phyloP scores from a whole-genome alignment of 2,113 vertebrate species.

The Chionomys nivalis region DNA sequence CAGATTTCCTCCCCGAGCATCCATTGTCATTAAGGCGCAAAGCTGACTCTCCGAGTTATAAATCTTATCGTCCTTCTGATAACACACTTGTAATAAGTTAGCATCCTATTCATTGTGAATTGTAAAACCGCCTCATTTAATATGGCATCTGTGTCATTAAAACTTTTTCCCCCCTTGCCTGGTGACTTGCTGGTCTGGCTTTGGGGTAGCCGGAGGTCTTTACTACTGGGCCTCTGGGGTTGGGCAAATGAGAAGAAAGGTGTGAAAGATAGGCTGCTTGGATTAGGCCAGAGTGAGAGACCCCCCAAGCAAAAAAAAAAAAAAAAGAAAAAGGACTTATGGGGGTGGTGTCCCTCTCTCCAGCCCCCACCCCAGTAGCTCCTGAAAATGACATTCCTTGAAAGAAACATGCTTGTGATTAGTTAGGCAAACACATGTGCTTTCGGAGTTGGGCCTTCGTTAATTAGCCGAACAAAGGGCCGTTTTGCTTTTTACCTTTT shows the following conservation, averaged over 20 bases:
- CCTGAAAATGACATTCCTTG: constrained; percentile 82
- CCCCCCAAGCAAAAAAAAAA: constrained; percentile 25
- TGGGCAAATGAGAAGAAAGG: constrained; percentile 13
- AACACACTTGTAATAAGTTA: constrained; percentile 88
- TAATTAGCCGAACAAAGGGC: constrained; percentile 89
- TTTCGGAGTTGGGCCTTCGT: constrained; percentile 86
- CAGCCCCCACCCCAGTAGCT: constrained; percentile 56
- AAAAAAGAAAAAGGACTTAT: neutral
- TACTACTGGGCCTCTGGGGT: constrained; percentile 35
- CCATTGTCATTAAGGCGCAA: constrained; percentile 84
- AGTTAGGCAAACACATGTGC: constrained; percentile 90
- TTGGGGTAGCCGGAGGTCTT: neutral
- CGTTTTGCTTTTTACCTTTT: constrained; percentile 86
- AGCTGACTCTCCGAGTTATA: constrained; percentile 86
- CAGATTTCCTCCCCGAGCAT: constrained; percentile 82
- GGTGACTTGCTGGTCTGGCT: neutral
- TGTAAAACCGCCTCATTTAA: constrained; percentile 87
- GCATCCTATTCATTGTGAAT: constrained; percentile 84
- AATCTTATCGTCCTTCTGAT: constrained; percentile 89
- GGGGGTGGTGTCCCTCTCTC: constrained; percentile 25
- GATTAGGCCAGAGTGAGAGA: constrained; percentile 46
- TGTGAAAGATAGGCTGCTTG: constrained; percentile 11
- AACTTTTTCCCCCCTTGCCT: constrained; percentile 67
- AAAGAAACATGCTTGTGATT: constrained; percentile 88
- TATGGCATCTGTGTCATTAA: constrained; percentile 86